Base-by-base conservation (phyloP, 2,113 vertebrate genomes). In the Nicator chloris region DNA sequence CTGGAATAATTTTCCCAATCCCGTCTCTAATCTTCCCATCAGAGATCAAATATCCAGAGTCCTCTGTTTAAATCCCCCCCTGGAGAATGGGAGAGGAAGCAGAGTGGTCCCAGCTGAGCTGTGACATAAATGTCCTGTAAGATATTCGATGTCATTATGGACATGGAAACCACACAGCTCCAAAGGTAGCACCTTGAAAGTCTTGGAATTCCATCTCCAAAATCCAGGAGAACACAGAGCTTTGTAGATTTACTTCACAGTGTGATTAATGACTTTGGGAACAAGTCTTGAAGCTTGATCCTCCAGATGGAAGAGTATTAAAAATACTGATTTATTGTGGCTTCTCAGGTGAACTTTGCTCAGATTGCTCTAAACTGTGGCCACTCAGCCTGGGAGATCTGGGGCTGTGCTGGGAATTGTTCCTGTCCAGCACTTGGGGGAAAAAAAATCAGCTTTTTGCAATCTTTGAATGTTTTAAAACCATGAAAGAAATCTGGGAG, bases 101-200 rank as follows among this genome's bases (percentile, higher is more conserved):
- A 24, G 66, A 33, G 78, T 1, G 2, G 15, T 33, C n/a, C 6
- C 45, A 45, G 30, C 45, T 12, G 51, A 69, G 37, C 16, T 31
- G 18, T 18, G 24, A 10, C 22, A 17, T 15, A 39, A 85, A 40
- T 8, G 30, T 4, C 2, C 0, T 15, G 10, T 8, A n/a, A 45
- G 59, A 10, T 26, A 3, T 39, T 28, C 1, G 4, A 13, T 56
- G 57, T 18, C 12, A 0, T 23, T 7, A 3, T 0, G 13, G 31
- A 16, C 16, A 7, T 10, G 11, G 66, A 37, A 72, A 7, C 33
- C 1, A 6, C 22, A 7, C 18, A 15, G 40, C 42, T 82, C 89
- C 76, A 22, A 11, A 56, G 44, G 22, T 3, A 4, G 21, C 68
- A 15, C 51, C 2, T 24, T 10, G 23, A 70, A 68, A 56, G 10